These are phyloP conservation scores for Amphiura filiformis DNA, from an alignment of 35 echinoderm and acorn worm species.

Conservation along the genomic window DNA sequence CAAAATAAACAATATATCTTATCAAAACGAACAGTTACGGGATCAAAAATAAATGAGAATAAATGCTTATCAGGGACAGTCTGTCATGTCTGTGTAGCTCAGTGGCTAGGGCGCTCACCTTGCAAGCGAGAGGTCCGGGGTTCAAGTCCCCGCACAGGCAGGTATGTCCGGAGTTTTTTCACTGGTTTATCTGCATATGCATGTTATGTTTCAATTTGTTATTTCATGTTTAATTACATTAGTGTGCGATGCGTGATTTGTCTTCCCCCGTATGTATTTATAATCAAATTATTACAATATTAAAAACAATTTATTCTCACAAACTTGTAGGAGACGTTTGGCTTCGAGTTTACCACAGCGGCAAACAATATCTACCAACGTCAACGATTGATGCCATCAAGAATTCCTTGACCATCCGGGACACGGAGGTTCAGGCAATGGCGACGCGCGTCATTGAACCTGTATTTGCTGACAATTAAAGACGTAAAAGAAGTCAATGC, in stretches of 20 bases:
- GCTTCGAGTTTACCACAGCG: neutral
- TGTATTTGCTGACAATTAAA: neutral
- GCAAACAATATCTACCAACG: neutral
- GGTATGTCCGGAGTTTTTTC: too few species aligned
- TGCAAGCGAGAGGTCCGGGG: too few species aligned
- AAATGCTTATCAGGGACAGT: neutral
- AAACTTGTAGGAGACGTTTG: neutral
- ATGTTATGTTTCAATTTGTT: too few species aligned
- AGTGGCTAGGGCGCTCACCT: too few species aligned
- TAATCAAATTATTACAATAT: neutral
- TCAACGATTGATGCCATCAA: neutral
- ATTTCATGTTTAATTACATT: too few species aligned
- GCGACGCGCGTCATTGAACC: neutral
- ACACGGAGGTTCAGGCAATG: neutral
- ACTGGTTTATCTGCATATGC: too few species aligned
- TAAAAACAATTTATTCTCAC: neutral
- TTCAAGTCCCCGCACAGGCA: too few species aligned
- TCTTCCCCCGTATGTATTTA: neutral
- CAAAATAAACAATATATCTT: neutral
- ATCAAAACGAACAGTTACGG: too few species aligned
- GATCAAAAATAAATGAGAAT: too few species aligned
- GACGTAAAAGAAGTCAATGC: too few species aligned
- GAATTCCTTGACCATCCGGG: neutral
- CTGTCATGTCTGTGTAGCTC: neutral
- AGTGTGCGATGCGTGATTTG: too few species aligned